Percentiles rank a stretch among this genome's conserved stretches.
Conservation (phyloP, 2,113 vertebrate species). For the Rhineura floridana region DNA sequence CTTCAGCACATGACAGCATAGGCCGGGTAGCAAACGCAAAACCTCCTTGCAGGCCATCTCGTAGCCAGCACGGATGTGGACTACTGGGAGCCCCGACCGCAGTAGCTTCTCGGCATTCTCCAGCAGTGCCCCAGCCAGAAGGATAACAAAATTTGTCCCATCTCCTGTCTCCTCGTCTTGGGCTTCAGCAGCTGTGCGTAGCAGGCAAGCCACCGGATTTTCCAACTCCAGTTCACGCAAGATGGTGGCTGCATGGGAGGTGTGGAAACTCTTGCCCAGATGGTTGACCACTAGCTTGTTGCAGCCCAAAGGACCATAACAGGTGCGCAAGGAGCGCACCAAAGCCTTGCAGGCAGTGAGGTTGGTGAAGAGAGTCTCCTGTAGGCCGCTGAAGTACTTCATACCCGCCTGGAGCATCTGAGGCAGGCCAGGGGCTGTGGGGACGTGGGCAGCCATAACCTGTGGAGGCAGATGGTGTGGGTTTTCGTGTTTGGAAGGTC, state of each 20-base stretch:
- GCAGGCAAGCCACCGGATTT: constrained; percentile 31
- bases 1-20: not conserved
- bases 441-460: constrained; percentile 41
- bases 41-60: constrained; percentile 16
- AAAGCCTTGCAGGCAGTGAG: constrained; percentile 34
- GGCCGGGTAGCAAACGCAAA: constrained; percentile 14
- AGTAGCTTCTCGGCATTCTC: constrained; percentile 32
- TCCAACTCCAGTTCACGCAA: constrained; percentile 35
- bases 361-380: constrained; percentile 45
- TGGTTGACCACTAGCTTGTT: constrained; percentile 43
- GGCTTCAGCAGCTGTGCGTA: not conserved
- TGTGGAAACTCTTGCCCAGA: constrained; percentile 22
- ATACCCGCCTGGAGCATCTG: constrained; percentile 1
- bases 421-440: constrained; percentile 4
- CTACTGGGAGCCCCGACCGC: not conserved
- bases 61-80: constrained; percentile 24
- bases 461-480: not conserved
- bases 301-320: constrained; percentile 37
- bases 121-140: constrained; percentile 35
- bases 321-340: not conserved
- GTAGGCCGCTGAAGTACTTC: constrained; percentile 25
- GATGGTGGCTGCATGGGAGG: not conserved
- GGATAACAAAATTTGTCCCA: constrained; percentile 18
- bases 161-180: constrained; percentile 34
- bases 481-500: not conserved